phyloP scores from a whole-genome alignment of 2,888 invertebrate genomes.

The Papilio gigon region DNA sequence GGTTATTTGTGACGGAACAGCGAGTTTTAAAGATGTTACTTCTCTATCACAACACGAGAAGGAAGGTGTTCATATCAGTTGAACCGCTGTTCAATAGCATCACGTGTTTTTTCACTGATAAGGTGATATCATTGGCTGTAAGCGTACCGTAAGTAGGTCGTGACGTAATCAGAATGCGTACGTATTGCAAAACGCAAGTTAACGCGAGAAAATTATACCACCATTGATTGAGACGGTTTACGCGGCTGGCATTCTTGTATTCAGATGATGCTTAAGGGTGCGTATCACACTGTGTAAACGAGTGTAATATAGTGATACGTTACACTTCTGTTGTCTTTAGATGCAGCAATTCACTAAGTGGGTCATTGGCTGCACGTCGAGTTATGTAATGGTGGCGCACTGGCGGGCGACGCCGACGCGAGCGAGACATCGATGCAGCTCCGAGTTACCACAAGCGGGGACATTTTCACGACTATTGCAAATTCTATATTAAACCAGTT shows the following conservation, averaged over 20 bases:
- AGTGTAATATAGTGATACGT: slow-evolving; percentile 43
- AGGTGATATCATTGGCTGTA: slow-evolving; percentile 48
- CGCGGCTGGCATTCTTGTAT: slow-evolving; percentile 33
- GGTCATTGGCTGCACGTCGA: slow-evolving; percentile 78
- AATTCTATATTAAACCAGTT: slow-evolving; percentile 48
- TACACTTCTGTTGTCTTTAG: slow-evolving; percentile 63
- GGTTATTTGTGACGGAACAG: slow-evolving; percentile 17
- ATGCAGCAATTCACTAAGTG: slow-evolving; percentile 64
- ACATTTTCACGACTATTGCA: slow-evolving; percentile 50
- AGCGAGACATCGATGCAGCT: slow-evolving; percentile 42
- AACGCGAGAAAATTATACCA: slow-evolving; percentile 38
- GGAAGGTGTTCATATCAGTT: slow-evolving; percentile 16
- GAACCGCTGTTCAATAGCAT: slow-evolving; percentile 29
- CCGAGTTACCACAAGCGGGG: slow-evolving; percentile 46
- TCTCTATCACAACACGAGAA: neutral
- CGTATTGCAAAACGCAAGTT: slow-evolving; percentile 51
- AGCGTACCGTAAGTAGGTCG: slow-evolving; percentile 48
- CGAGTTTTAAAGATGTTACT: neutral
- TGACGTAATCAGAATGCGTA: slow-evolving; percentile 59
- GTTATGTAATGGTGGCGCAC: slow-evolving; percentile 66
- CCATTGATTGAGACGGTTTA: slow-evolving; percentile 39
- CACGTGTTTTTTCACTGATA: slow-evolving; percentile 42
- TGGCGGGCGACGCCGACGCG: slow-evolving; percentile 39
- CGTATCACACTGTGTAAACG: neutral
- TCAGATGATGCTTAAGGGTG: slow-evolving; percentile 28